Base-by-base conservation (phyloP, 1,140 invertebrate genomes). In the Steinernema khuongi region DNA sequence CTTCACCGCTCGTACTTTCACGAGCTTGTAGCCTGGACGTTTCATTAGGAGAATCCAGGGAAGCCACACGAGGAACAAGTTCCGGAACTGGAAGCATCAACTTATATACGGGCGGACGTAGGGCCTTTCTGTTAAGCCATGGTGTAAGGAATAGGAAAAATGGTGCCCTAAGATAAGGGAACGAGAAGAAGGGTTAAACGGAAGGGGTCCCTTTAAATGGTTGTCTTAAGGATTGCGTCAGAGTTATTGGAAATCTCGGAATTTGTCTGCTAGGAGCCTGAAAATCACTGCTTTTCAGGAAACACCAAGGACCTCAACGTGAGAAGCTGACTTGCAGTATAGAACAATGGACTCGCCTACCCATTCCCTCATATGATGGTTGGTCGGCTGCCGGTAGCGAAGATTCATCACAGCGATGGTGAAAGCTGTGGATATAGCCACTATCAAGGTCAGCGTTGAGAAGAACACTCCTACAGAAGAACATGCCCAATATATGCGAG, bases 41-140 rank as follows among this genome's bases (percentile, higher is more conserved):
- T 74, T 72, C 79, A 80, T 80, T n/a, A 80, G 30, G 19, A 80
- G 33, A 28, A 80, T 22, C 77, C 77, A 80, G 31, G 79, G 79
- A 66, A 80, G 75, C 78, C 77, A 80, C 1, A 77, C 73, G 11
- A 80, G 70, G 44, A 80, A 80, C 14, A 80, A 29, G 67, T 74
- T 68, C 22, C 74, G 67, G 43, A 80, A 79, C 60, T 79, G 32
- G 68, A n/a, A 31, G 19, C 31, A 19, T 7, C 28, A 14, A n/a
- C n/a, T n/a, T n/a, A n/a, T n/a, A n/a, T n/a, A n/a, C n/a, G n/a
- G n/a, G n/a, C n/a, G n/a, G n/a, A n/a, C n/a, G n/a, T n/a, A n/a
- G n/a, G n/a, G n/a, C n/a, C n/a, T n/a, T n/a, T n/a, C n/a, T n/a
- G n/a, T n/a, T n/a, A n/a, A n/a, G n/a, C n/a, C n/a, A n/a, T n/a